Evolutionary conservation across 2,888 invertebrate species (phyloP).

Genomic region (Drosophila borborema): DNA sequence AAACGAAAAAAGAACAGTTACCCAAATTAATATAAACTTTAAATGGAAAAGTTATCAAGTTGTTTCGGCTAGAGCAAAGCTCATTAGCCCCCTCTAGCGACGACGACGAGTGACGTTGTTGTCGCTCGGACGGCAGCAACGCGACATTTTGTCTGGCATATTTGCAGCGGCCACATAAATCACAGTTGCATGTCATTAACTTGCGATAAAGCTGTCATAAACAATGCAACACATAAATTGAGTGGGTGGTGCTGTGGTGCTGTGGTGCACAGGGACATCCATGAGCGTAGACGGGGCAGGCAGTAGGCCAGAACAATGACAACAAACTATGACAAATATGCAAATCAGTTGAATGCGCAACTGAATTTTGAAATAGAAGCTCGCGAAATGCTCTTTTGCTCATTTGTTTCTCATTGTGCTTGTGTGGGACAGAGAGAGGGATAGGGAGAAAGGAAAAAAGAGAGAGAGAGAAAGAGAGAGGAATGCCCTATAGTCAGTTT

Average conservation of each 20-base stretch:
- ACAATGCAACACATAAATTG: slow-evolving; percentile 78
- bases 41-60: slow-evolving; percentile 61
- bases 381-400: slow-evolving; percentile 34
- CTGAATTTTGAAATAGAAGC: slow-evolving; percentile 25
- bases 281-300: neutral
- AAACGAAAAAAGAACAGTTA: slow-evolving; percentile 2
- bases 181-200: slow-evolving; percentile 73
- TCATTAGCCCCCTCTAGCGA: slow-evolving; percentile 55
- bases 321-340: slow-evolving; percentile 69
- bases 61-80: slow-evolving; percentile 45
- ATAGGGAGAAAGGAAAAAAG: neutral
- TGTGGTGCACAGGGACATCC: neutral
- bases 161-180: slow-evolving; percentile 62
- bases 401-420: slow-evolving; percentile 34
- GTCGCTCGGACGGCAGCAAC: slow-evolving; percentile 7
- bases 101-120: slow-evolving; percentile 1
- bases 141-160: slow-evolving; percentile 33
- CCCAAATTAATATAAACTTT: slow-evolving; percentile 60
- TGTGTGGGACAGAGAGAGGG: neutral
- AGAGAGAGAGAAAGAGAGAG: neutral
- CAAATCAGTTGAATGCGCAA: slow-evolving; percentile 61
- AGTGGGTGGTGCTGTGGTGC: slow-evolving; percentile 30
- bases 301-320: slow-evolving; percentile 32
- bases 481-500: neutral
- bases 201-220: slow-evolving; percentile 79